Percentiles rank a stretch among this genome's conserved stretches.
phyloP scores from a whole-genome alignment of 1,140 invertebrate species.

The Pseudomyrmex concolor region DNA sequence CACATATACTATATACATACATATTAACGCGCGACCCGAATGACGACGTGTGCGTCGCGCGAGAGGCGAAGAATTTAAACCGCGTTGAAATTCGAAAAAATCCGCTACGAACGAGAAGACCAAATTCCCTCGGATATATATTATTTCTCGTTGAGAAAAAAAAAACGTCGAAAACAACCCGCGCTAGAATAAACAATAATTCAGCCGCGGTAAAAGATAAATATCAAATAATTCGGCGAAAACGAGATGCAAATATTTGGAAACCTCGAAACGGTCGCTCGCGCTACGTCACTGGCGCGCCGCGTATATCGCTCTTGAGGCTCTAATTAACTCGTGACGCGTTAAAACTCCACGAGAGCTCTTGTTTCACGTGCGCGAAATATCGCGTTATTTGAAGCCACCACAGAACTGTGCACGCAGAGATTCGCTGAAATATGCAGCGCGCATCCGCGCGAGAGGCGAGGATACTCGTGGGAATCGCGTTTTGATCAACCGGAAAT shows the following conservation, averaged over 20 bases:
- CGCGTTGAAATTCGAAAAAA: too few species aligned
- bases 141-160: too few species aligned
- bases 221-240: background rate
- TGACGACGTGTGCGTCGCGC: too few species aligned
- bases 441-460: slow-evolving; percentile 20
- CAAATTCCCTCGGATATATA: too few species aligned
- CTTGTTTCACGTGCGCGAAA: slow-evolving; percentile 15
- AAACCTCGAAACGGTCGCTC: slow-evolving; percentile 15
- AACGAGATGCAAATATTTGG: background rate
- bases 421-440: slow-evolving; percentile 46
- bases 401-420: background rate
- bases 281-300: background rate
- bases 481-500: slow-evolving; percentile 56
- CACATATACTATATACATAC: too few species aligned
- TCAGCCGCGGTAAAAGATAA: too few species aligned
- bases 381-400: slow-evolving; percentile 1
- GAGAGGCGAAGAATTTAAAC: too few species aligned
- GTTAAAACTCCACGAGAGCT: slow-evolving; percentile 37
- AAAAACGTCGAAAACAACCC: too few species aligned
- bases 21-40: too few species aligned
- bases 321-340: slow-evolving; percentile 44
- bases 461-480: slow-evolving; percentile 21
- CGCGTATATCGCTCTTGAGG: background rate
- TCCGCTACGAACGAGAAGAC: too few species aligned
- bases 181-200: too few species aligned